Conservation (phyloP, 2,113 vertebrate species). For the Pomatorhinus ruficollis region DNA sequence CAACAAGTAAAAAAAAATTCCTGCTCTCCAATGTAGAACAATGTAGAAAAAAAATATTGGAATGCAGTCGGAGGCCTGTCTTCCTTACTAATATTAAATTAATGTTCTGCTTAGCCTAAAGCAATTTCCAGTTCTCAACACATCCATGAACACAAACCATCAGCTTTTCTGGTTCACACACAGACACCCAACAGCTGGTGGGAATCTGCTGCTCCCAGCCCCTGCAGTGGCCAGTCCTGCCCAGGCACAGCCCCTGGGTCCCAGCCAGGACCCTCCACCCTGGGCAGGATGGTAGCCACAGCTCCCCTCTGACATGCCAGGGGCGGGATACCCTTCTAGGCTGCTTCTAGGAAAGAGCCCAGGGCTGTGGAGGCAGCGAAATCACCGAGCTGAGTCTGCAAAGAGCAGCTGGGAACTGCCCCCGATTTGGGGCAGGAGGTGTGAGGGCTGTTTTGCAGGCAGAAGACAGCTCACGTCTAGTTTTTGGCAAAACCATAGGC, state of each 20-base stretch:
- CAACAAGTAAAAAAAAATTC: not conserved
- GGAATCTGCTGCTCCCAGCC: not conserved
- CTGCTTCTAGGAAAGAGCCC: not conserved
- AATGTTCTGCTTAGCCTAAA: not conserved
- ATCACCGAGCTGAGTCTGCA: not conserved
- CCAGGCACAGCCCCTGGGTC: not conserved
- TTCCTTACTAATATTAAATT: not conserved
- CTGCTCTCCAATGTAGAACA: not conserved
- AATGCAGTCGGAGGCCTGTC: not conserved
- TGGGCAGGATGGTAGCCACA: not conserved
- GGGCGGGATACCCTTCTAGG: not conserved
- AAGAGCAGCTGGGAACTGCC: not conserved
- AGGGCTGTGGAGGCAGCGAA: not conserved
- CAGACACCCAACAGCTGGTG: not conserved
- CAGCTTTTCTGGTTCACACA: not conserved
- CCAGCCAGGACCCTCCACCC: not conserved
- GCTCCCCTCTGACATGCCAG: accelerated
- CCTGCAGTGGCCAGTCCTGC: accelerated
- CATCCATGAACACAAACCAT: not conserved
- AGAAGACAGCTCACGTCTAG: not conserved
- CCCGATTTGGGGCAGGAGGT: not conserved
- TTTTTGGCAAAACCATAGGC: not conserved
- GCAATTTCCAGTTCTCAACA: not conserved
- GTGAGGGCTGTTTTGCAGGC: not conserved
- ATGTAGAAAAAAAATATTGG: not conserved